These are phyloP conservation scores for Nephrotoma appendiculata DNA, from an alignment of 2,888 invertebrate genomes.

Conservation along the genomic window DNA sequence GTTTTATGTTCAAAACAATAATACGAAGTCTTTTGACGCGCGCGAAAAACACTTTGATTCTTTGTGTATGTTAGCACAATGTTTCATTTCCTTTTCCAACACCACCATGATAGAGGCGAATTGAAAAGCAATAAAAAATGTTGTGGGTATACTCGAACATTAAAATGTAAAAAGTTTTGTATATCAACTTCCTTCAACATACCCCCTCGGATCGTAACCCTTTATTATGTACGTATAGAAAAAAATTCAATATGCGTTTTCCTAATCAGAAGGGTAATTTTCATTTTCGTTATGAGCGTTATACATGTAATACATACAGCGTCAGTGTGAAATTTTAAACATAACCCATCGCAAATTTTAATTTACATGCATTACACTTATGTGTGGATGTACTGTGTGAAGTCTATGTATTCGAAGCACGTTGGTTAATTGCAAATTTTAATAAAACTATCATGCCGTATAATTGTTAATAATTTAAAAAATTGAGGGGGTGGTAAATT, in stretches of 20 bases:
- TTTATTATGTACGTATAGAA: background rate
- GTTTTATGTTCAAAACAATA: no score
- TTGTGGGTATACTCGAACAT: background rate
- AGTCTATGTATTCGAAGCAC: background rate
- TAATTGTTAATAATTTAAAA: background rate
- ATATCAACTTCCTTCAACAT: background rate
- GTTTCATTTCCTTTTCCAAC: no score
- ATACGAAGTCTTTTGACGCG: no score
- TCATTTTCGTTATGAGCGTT: background rate
- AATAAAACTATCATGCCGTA: background rate
- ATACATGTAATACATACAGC: background rate
- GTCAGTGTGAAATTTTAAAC: background rate
- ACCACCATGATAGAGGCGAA: background rate
- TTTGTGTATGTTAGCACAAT: no score
- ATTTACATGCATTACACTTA: background rate
- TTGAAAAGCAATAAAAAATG: background rate
- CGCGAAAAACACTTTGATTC: no score
- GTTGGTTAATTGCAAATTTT: background rate
- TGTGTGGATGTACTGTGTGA: no score
- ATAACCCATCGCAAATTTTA: background rate
- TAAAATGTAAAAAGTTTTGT: background rate
- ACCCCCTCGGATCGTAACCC: background rate
- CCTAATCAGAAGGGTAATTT: background rate
- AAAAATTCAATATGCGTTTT: background rate
- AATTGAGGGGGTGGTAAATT: background rate